Percentiles rank a stretch among this genome's conserved stretches.
phyloP scores from a whole-genome alignment of 2,888 invertebrate genomes.

The Aspidapion aeneum region DNA sequence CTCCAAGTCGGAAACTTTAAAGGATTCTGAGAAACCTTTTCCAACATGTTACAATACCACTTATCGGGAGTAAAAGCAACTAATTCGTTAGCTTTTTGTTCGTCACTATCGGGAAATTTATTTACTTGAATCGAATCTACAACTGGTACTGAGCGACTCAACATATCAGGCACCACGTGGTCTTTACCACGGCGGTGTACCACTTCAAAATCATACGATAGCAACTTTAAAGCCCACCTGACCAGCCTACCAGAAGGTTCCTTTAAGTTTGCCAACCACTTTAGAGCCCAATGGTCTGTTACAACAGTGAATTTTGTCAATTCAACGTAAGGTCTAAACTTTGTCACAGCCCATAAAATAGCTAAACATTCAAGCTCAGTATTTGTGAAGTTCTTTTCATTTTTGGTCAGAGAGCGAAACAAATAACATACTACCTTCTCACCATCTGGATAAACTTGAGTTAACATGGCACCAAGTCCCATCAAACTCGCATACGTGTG shows the following conservation, averaged over 20 bases:
- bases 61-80: conserved; percentile 4
- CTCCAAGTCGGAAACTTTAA: too few species aligned
- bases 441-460: conserved; percentile 16
- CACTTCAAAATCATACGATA: conserved; percentile 25
- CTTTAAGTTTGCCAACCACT: conserved; percentile 20
- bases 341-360: conserved; percentile 24
- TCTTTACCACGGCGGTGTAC: conserved; percentile 19
- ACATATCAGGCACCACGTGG: conserved; percentile 16
- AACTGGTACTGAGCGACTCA: conserved; percentile 10
- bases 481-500: conserved; percentile 27
- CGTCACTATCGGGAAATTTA: too few species aligned
- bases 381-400: too few species aligned
- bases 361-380: too few species aligned
- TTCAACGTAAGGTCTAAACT: conserved; percentile 24
- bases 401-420: not conserved
- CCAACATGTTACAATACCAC: conserved; percentile 22
- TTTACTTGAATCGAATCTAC: not conserved
- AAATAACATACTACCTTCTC: conserved; percentile 22
- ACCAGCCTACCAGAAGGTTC: conserved; percentile 26
- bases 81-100: too few species aligned
- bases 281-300: conserved; percentile 19
- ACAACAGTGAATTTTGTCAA: conserved; percentile 18
- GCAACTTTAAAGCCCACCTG: conserved; percentile 27
- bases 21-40: not conserved
- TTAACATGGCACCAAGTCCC: conserved; percentile 27